Percentiles rank a stretch among this genome's conserved stretches.
Evolutionary conservation across 1,140 invertebrate species (phyloP).

Genomic region (Drosophila obscura): DNA sequence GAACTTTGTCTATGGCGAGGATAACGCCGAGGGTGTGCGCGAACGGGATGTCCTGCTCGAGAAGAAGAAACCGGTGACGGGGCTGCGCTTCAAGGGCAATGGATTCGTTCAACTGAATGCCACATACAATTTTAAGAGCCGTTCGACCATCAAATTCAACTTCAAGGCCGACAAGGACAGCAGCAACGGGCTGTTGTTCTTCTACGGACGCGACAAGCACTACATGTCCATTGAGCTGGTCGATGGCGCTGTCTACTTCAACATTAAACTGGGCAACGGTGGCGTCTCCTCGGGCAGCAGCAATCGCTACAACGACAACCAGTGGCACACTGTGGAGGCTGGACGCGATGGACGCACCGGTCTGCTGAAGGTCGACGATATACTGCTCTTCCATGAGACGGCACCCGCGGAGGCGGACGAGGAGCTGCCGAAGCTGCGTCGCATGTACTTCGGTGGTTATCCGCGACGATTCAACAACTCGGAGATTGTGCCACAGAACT

Average conservation of each 20-base stretch:
- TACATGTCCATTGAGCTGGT: slow-evolving; percentile 94
- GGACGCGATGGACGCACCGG: slow-evolving; percentile 88
- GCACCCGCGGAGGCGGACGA: slow-evolving; percentile 71
- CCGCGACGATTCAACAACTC: slow-evolving; percentile 87
- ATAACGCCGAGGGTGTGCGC: slow-evolving; percentile 89
- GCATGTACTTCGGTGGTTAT: slow-evolving; percentile 96
- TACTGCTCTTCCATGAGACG: slow-evolving; percentile 83
- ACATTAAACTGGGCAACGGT: slow-evolving; percentile 89
- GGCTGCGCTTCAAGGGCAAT: slow-evolving; percentile 93
- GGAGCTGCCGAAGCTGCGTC: slow-evolving; percentile 86
- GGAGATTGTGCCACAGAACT: slow-evolving; percentile 89
- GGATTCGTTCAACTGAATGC: slow-evolving; percentile 91
- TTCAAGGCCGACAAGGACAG: slow-evolving; percentile 92
- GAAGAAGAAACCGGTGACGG: slow-evolving; percentile 85
- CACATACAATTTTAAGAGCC: slow-evolving; percentile 85
- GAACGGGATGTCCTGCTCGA: slow-evolving; percentile 84
- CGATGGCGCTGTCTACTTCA: slow-evolving; percentile 90
- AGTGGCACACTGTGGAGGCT: slow-evolving; percentile 92
- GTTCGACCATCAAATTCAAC: slow-evolving; percentile 88
- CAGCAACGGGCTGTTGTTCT: slow-evolving; percentile 93
- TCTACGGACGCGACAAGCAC: slow-evolving; percentile 89
- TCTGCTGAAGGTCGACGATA: slow-evolving; percentile 89
- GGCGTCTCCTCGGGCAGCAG: slow-evolving; percentile 86
- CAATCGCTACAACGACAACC: slow-evolving; percentile 90
- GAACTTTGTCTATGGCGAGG: slow-evolving; percentile 94